Conservation (phyloP, 1,140 invertebrate genomes). For the Bombus sibiricus region DNA sequence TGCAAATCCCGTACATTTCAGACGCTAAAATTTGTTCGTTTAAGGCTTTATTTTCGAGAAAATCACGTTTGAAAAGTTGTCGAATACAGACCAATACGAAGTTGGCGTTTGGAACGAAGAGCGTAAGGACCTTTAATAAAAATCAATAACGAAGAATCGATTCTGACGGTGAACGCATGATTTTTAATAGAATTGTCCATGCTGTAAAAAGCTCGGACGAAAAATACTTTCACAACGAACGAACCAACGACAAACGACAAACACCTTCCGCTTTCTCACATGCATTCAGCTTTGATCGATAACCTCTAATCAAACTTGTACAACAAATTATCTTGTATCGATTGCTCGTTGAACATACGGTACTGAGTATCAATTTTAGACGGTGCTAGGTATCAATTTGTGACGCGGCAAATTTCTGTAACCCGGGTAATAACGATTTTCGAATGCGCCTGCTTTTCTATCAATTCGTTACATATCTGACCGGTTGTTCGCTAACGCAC, state of each 20-base stretch:
- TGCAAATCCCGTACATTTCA: background rate
- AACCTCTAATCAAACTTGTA: background rate
- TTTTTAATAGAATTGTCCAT: too few relatives aligned
- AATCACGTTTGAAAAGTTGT: background rate
- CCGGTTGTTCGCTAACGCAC: background rate
- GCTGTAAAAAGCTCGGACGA: too few relatives aligned
- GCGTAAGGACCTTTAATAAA: too few relatives aligned
- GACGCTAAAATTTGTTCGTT: background rate
- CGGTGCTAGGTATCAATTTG: background rate
- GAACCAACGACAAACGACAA: too few relatives aligned
- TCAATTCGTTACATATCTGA: background rate
- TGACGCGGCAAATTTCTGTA: background rate
- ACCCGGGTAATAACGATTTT: background rate
- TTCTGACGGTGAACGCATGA: too few relatives aligned
- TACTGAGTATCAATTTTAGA: background rate
- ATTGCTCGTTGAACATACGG: background rate
- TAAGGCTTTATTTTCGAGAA: background rate
- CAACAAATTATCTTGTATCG: background rate
- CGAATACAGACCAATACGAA: background rate
- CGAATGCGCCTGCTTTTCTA: background rate
- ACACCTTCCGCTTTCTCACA: background rate
- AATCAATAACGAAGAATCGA: too few relatives aligned
- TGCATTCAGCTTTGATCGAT: too few relatives aligned
- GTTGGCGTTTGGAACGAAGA: too few relatives aligned
- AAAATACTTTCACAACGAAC: background rate